phyloP scores from a whole-genome alignment of 2,888 invertebrate species.

The Elgonia sp. region DNA sequence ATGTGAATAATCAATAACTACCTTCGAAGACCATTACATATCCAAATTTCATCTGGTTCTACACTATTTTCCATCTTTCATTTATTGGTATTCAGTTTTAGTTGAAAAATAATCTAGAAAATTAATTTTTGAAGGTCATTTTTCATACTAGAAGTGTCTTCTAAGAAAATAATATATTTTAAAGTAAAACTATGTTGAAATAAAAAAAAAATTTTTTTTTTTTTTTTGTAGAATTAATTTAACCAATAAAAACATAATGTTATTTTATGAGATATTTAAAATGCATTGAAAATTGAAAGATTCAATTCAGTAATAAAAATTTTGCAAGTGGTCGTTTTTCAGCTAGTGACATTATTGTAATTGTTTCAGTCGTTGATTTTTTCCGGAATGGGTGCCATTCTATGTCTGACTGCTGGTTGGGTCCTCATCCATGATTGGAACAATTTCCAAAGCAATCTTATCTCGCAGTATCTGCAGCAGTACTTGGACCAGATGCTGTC shows the following conservation, averaged over 20 bases:
- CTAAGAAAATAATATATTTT: too few species aligned
- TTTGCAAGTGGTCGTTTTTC: conserved; percentile 38
- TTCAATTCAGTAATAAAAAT: background rate
- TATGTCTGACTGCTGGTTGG: conserved; percentile 90
- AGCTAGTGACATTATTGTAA: too few species aligned
- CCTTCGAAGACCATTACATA: background rate
- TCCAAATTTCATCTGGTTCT: background rate
- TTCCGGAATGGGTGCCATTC: conserved; percentile 89
- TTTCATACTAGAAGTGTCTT: too few species aligned
- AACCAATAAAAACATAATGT: too few species aligned
- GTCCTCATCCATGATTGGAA: conserved; percentile 88
- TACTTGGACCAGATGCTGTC: conserved; percentile 89
- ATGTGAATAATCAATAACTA: conserved; percentile 8
- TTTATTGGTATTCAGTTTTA: too few species aligned
- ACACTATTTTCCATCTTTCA: background rate
- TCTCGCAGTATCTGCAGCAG: conserved; percentile 88
- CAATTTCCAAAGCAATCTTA: conserved; percentile 85
- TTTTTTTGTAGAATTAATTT: too few species aligned
- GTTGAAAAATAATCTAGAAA: too few species aligned
- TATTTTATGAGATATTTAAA: too few species aligned
- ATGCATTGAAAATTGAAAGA: too few species aligned
- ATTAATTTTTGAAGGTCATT: too few species aligned
- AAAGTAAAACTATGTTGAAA: too few species aligned
- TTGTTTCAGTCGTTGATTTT: conserved; percentile 88
- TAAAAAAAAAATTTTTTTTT: too few species aligned